A percentile compares a stretch with the other conserved stretches of the same genome.
Evolutionary conservation across 1,140 invertebrate species (phyloP).

Genomic region (Euglossa dilemma): DNA sequence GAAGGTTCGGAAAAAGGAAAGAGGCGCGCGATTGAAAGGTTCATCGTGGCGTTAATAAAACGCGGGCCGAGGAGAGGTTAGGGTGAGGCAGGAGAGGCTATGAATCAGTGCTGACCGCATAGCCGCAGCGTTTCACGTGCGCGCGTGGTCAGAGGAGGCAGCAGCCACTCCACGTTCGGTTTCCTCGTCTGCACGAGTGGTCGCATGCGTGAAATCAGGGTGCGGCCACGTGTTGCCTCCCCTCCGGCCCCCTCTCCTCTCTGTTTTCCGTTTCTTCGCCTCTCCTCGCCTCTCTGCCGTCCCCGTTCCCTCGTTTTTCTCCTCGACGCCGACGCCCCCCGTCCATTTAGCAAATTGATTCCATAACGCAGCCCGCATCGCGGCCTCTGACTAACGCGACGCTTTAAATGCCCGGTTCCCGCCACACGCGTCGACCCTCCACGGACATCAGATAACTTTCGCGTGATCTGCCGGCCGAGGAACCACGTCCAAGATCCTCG

Average conservation of each 20-base stretch:
- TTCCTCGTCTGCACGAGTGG: slow-evolving; percentile 47
- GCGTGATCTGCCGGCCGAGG: background rate
- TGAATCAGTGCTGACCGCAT: slow-evolving; percentile 60
- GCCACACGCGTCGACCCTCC: background rate
- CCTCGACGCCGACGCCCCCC: background rate
- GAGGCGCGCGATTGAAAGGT: background rate
- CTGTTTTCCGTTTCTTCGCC: slow-evolving; percentile 34
- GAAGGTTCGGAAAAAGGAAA: too few species aligned
- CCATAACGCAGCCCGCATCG: slow-evolving; percentile 44
- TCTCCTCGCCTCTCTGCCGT: slow-evolving; percentile 19
- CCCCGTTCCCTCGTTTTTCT: slow-evolving; percentile 27
- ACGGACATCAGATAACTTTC: slow-evolving; percentile 28
- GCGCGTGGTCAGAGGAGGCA: slow-evolving; percentile 45
- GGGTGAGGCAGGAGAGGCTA: slow-evolving; percentile 28
- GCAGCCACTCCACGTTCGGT: slow-evolving; percentile 41
- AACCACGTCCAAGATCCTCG: background rate
- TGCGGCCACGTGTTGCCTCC: slow-evolving; percentile 57
- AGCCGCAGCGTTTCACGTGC: slow-evolving; percentile 35
- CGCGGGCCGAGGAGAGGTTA: background rate
- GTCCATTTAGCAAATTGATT: slow-evolving; percentile 74
- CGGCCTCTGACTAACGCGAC: background rate
- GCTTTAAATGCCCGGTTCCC: slow-evolving; percentile 23
- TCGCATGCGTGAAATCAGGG: slow-evolving; percentile 69
- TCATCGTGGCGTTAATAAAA: slow-evolving; percentile 21
- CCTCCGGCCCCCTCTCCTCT: background rate